Evolutionary conservation across 1,140 invertebrate species (phyloP).

Genomic region (Tetramorium simillimum): DNA sequence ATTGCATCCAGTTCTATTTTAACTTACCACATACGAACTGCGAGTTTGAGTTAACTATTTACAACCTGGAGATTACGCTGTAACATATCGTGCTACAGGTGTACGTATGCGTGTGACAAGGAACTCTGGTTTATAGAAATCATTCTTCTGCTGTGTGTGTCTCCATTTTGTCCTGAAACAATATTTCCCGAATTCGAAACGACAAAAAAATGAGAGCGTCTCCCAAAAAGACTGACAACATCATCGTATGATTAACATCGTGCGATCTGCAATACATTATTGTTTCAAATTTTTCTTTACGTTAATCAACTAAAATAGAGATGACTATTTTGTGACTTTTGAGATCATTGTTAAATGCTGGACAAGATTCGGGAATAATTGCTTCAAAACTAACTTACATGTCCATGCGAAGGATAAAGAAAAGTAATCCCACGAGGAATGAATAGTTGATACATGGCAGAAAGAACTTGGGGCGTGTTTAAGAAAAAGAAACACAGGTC

Average conservation of each 20-base stretch:
- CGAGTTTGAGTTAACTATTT: conserved; percentile 40
- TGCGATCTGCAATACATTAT: background rate
- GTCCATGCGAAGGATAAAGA: conserved; percentile 6
- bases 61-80: conserved; percentile 58
- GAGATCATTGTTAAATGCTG: background rate
- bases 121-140: conserved; percentile 68
- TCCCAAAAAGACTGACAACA: background rate
- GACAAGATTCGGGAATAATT: background rate
- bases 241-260: background rate
- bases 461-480: conserved; percentile 49
- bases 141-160: background rate
- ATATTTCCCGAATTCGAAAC: background rate
- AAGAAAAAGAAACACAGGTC: conserved; percentile 17
- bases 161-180: conserved; percentile 23
- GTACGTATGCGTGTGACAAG: conserved; percentile 50
- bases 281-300: background rate
- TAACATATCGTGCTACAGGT: conserved; percentile 6
- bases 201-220: background rate
- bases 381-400: conserved; percentile 6
- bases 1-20: conserved; percentile 45
- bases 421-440: conserved; percentile 62
- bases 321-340: background rate
- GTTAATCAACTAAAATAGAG: background rate
- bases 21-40: conserved; percentile 21
- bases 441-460: conserved; percentile 50